Conservation (phyloP, 53 echinoderm and acorn worm genomes). For the Paelopatides confundens region DNA sequence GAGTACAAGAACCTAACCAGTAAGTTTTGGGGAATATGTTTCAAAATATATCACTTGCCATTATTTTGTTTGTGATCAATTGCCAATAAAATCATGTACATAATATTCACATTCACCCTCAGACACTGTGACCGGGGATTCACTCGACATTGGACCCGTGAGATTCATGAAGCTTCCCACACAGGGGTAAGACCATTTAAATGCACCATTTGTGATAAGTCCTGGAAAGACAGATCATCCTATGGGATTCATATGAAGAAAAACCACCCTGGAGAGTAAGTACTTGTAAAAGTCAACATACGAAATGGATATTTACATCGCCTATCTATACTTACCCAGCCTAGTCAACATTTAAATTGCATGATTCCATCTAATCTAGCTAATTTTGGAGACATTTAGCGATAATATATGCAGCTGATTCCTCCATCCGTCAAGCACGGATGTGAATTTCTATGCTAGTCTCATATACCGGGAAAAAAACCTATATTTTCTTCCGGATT, state of each 20-base stretch:
- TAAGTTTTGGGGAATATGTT: too few relatives aligned
- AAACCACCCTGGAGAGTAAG: slow-evolving; percentile 48
- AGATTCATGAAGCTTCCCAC: slow-evolving; percentile 31
- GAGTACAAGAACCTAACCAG: too few relatives aligned
- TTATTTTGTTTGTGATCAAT: slow-evolving; percentile 9
- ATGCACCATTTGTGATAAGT: slow-evolving; percentile 14
- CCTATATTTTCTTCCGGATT: too few relatives aligned
- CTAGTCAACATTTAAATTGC: too few relatives aligned
- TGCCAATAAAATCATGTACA: neutral
- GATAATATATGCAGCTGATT: too few relatives aligned
- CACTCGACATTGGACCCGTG: neutral
- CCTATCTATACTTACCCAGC: too few relatives aligned
- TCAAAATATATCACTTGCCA: neutral
- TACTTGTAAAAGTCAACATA: neutral
- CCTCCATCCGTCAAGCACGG: too few relatives aligned
- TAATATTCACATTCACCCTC: neutral
- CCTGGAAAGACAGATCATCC: slow-evolving; percentile 35
- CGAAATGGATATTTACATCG: too few relatives aligned
- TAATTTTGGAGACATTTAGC: too few relatives aligned
- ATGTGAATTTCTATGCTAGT: too few relatives aligned
- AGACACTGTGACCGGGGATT: slow-evolving; percentile 22
- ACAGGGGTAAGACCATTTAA: slow-evolving; percentile 9
- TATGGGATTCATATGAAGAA: slow-evolving; percentile 40
- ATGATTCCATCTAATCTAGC: too few relatives aligned
- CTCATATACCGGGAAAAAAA: too few relatives aligned